Conservation (phyloP, 2,113 vertebrate species). For the Echinops telfairi region DNA sequence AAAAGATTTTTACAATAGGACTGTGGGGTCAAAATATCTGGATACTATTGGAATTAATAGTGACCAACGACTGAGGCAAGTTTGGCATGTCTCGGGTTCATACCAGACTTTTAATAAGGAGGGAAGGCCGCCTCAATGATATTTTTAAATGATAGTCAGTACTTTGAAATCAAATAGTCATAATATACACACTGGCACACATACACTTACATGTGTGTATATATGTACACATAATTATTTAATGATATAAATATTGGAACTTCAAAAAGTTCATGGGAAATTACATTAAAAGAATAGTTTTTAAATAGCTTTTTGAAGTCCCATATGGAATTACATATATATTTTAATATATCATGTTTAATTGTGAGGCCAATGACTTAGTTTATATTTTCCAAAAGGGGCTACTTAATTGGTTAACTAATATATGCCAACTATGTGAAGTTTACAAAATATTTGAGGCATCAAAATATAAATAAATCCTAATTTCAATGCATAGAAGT, state of each 20-base stretch:
- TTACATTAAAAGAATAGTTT: too few species aligned
- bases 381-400: neutral
- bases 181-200: neutral
- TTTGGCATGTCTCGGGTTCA: neutral
- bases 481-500: conserved; percentile 1
- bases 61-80: conserved; percentile 4
- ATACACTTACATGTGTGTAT: too few species aligned
- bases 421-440: neutral
- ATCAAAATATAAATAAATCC: neutral
- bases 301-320: too few species aligned
- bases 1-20: conserved; percentile 21
- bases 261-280: too few species aligned
- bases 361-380: neutral
- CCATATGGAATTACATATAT: too few species aligned
- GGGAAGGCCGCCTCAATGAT: neutral
- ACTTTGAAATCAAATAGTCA: neutral
- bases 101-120: neutral
- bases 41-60: neutral
- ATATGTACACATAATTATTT: too few species aligned
- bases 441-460: neutral
- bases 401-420: neutral
- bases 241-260: too few species aligned
- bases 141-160: neutral
- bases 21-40: neutral
- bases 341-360: neutral